Evolutionary conservation across 2,113 vertebrate genomes (phyloP), one percentile per base, ranked within the genome.

Genomic region (Conger conger): DNA sequence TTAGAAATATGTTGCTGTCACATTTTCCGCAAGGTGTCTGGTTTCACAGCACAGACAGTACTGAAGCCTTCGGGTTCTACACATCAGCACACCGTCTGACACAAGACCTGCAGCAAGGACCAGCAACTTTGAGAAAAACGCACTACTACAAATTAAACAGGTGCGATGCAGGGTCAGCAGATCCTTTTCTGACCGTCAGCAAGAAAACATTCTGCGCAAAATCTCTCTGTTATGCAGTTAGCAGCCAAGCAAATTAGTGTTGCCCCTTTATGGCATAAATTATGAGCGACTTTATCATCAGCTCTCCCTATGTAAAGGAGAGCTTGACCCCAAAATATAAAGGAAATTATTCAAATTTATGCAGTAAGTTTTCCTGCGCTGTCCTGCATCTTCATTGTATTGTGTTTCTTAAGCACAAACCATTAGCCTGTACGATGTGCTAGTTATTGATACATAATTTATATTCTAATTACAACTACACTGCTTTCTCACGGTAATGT

Each of bases 171-270:
- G 38, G 81, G 85, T 93, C 86, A 90, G 89, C 88, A 73, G 53
- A 85, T 89, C 84, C 82, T 36, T 20, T 68, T 50, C 37, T 73
- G 79, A 42, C 27, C 23, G 83, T 92, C 90, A 90, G 86, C 89
- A 88, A 20, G 42, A 90, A 84, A 76, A 42, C 40, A 76, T 85
- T 84, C 79, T n/a, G 77, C 16, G 15, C 13, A 38, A 38, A 78
- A 81, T 45, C 85, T 78, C 87, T 79, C 81, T 77, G 77, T 84
- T 89, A 86, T 89, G 81, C 82, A 80, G 85, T 57, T 81, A 81
- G 85, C 40, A 76, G 76, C 57, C 80, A 35, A 80, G 77, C 84
- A 87, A 85, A 83, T n/a, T n/a, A 83, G 42, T 84, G 83, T 50
- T 76, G 86, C 77, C 88, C 80, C 86, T 89, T 82, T 33, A 33